A percentile compares a stretch with the other conserved stretches of the same genome.
Evolutionary conservation across 1,140 invertebrate species (phyloP).

Genomic region (Pogonognathellus flavescens): DNA sequence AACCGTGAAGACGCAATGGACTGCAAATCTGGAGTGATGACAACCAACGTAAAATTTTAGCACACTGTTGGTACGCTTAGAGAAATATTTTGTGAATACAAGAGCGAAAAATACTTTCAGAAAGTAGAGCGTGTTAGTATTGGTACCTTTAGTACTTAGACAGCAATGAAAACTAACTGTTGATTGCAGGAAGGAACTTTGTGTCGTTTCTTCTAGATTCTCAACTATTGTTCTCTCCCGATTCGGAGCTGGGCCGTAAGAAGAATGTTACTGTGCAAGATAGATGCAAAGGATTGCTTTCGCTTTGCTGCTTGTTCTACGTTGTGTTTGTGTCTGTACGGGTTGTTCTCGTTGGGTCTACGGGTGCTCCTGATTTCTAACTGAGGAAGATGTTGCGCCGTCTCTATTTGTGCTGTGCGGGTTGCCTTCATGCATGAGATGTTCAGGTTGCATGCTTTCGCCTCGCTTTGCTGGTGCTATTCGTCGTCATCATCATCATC

Average conservation of each 20-base stretch:
- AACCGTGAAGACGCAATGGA: too few species aligned
- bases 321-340: not conserved
- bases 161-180: conserved; percentile 61
- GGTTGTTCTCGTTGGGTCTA: not conserved
- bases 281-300: not conserved
- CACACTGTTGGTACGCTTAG: not conserved
- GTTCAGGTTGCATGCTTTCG: not conserved
- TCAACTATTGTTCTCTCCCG: conserved; percentile 2
- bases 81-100: not conserved
- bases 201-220: not conserved
- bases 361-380: not conserved
- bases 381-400: conserved; percentile 25
- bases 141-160: conserved; percentile 18
- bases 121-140: not conserved
- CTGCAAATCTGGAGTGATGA: too few species aligned
- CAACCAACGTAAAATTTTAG: too few species aligned
- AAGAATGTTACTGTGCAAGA: not conserved
- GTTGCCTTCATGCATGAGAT: not conserved
- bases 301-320: not conserved
- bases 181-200: conserved; percentile 46
- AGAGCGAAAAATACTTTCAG: not conserved
- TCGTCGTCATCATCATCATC: too few species aligned
- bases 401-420: not conserved
- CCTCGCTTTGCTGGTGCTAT: not conserved
- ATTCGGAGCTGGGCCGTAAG: conserved; percentile 26